phyloP scores from a whole-genome alignment of 1,140 invertebrate species.

The Drosophila burlai region DNA sequence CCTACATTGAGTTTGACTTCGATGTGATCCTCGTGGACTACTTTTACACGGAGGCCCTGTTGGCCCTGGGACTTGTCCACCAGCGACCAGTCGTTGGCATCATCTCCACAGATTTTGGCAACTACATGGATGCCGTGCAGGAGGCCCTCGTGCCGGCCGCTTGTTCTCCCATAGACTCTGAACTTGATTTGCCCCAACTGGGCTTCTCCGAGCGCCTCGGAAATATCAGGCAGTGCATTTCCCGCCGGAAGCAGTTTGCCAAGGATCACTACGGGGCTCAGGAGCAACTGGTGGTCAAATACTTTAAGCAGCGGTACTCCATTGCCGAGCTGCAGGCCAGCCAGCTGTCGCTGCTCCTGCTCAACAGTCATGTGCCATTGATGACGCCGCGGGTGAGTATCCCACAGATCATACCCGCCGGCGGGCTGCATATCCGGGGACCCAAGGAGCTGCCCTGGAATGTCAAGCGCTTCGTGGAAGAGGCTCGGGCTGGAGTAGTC shows the following conservation, averaged over 20 bases:
- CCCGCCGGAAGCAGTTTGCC: slow-evolving; percentile 57
- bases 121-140: slow-evolving; percentile 75
- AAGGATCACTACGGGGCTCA: slow-evolving; percentile 62
- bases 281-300: slow-evolving; percentile 65
- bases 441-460: slow-evolving; percentile 84
- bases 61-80: slow-evolving; percentile 81
- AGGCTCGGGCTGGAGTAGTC: slow-evolving; percentile 86
- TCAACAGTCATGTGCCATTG: slow-evolving; percentile 82
- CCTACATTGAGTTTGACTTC: slow-evolving; percentile 77
- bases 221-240: slow-evolving; percentile 57
- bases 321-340: slow-evolving; percentile 85
- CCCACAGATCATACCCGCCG: slow-evolving; percentile 76
- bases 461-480: slow-evolving; percentile 84
- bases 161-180: slow-evolving; percentile 73
- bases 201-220: slow-evolving; percentile 55
- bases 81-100: slow-evolving; percentile 84
- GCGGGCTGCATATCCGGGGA: slow-evolving; percentile 79
- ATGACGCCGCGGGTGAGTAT: slow-evolving; percentile 68
- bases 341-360: slow-evolving; percentile 84
- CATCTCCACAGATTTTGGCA: slow-evolving; percentile 73
- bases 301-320: slow-evolving; percentile 72
- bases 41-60: slow-evolving; percentile 85
- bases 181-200: slow-evolving; percentile 22
- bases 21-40: slow-evolving; percentile 85
- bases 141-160: slow-evolving; percentile 68